Percentiles rank a stretch among this genome's conserved stretches.
Conservation (phyloP, 2,113 vertebrate genomes). For the Panthera uncia region DNA sequence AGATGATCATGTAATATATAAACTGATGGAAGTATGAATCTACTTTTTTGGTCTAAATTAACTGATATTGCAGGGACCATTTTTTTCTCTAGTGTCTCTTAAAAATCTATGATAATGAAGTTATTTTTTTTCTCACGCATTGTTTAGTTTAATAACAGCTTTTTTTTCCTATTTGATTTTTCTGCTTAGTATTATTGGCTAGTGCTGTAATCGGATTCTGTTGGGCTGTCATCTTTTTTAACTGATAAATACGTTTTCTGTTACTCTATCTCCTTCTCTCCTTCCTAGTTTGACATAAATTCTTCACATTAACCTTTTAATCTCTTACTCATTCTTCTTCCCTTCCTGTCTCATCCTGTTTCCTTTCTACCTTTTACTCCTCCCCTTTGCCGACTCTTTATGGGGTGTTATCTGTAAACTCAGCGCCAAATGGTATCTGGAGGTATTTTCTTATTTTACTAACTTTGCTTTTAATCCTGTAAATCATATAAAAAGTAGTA, state of each 20-base stretch:
- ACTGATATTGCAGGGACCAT: background rate
- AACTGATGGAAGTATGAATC: slow-evolving; percentile 36
- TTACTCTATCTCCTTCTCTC: slow-evolving; percentile 56
- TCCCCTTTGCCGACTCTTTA: background rate
- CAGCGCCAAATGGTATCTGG: background rate
- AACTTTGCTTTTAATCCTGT: background rate
- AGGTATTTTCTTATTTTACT: slow-evolving; percentile 4
- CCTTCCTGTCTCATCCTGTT: background rate
- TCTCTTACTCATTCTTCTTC: background rate
- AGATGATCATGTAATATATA: slow-evolving; percentile 64
- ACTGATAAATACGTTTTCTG: slow-evolving; percentile 2
- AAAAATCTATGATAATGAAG: background rate
- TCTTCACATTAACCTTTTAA: slow-evolving; percentile 70
- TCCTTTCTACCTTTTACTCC: background rate
- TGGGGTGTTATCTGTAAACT: background rate
- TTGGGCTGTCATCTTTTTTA: background rate
- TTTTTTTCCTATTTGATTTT: slow-evolving; percentile 30
- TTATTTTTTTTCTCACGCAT: background rate
- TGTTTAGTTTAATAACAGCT: background rate
- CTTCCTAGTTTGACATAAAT: slow-evolving; percentile 56
- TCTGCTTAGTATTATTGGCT: background rate
- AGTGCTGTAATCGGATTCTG: background rate
- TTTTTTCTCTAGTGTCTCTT: background rate
- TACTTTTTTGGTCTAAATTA: background rate
- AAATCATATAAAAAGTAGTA: background rate